A percentile compares a stretch with the other conserved stretches of the same genome.
phyloP scores from a whole-genome alignment of 1,140 invertebrate genomes.

The Manduca sexta region DNA sequence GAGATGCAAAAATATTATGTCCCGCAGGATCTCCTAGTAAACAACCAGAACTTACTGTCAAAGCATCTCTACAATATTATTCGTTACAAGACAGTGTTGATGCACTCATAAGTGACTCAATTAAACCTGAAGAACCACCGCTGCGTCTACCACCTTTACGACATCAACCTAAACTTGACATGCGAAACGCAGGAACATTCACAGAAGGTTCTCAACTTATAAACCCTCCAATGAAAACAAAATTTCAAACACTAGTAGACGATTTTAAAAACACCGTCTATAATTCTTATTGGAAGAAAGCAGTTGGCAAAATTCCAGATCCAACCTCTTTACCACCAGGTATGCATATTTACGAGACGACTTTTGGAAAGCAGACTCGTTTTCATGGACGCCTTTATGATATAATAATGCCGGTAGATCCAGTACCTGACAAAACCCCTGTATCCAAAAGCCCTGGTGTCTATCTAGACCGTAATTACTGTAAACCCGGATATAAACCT shows the following conservation, averaged over 20 bases:
- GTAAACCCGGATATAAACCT: conserved; percentile 16
- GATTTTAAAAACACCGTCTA: conserved; percentile 60
- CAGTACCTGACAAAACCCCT: conserved; percentile 34
- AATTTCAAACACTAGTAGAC: conserved; percentile 48
- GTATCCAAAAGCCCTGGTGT: conserved; percentile 43
- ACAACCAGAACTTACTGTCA: conserved; percentile 20
- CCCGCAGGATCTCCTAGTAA: conserved; percentile 34
- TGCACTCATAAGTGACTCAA: conserved; percentile 42
- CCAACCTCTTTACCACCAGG: conserved; percentile 46
- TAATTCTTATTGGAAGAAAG: conserved; percentile 54
- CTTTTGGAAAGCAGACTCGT: conserved; percentile 39
- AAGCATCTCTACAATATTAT: conserved; percentile 34
- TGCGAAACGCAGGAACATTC: conserved; percentile 13
- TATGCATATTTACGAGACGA: conserved; percentile 34
- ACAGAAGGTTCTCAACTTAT: conserved; percentile 17
- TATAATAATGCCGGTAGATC: conserved; percentile 28
- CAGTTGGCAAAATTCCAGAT: conserved; percentile 47
- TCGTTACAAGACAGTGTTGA: conserved; percentile 45
- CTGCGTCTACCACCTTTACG: conserved; percentile 21
- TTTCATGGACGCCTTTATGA: conserved; percentile 26
- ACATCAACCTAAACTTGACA: conserved; percentile 14
- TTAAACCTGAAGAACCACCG: conserved; percentile 27
- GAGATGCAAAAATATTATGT: conserved; percentile 14
- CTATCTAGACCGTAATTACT: conserved; percentile 42
- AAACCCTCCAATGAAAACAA: conserved; percentile 38